Evolutionary conservation across 2,113 vertebrate genomes (phyloP).

Genomic region (Misgurnus anguillicaudatus): DNA sequence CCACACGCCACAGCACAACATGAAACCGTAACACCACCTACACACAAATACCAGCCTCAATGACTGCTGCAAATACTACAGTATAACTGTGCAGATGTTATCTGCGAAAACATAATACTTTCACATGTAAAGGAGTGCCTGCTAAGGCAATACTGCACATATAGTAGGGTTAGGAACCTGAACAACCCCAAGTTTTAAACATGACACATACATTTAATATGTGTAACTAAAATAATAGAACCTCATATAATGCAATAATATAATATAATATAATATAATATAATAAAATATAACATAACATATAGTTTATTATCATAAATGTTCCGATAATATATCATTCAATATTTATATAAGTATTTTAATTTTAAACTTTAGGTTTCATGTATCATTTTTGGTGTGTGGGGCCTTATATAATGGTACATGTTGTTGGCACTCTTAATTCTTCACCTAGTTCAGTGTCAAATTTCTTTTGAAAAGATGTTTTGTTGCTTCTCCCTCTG

Average conservation of each 20-base stretch:
- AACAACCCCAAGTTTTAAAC: neutral
- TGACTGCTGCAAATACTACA: neutral
- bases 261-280: too few species aligned
- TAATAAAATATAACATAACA: too few species aligned
- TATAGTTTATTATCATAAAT: too few species aligned
- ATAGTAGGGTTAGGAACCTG: neutral
- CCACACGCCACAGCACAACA: constrained; percentile 59
- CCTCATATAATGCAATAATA: too few species aligned
- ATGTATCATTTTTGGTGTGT: neutral
- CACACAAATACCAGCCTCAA: neutral
- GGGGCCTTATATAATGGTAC: neutral
- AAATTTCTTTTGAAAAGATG: neutral
- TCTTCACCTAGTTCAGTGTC: constrained; percentile 9
- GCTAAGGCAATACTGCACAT: neutral
- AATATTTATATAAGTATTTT: too few species aligned
- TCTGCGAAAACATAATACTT: too few species aligned
- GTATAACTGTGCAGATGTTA: neutral
- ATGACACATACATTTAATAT: neutral
- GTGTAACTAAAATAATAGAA: neutral
- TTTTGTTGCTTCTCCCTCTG: neutral
- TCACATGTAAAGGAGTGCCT: neutral
- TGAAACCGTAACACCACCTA: constrained; percentile 60
- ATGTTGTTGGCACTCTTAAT: neutral
- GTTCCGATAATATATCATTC: too few species aligned
- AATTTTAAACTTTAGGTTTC: too few species aligned